phyloP scores from a whole-genome alignment of 2,113 vertebrate species.

The Gracilinanus agilis region DNA sequence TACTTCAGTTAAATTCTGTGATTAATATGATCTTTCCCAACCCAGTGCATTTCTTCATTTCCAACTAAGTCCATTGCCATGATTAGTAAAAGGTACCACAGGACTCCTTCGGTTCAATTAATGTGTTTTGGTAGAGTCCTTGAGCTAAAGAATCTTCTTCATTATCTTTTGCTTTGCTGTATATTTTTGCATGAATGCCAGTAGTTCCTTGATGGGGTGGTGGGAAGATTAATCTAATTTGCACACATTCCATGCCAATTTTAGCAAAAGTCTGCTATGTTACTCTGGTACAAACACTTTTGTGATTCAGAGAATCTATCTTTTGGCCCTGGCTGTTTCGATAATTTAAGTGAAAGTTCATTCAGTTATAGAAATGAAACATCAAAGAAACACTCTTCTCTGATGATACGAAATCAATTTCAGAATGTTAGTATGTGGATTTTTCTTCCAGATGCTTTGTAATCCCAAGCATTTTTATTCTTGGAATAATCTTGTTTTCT shows the following conservation, averaged over 20 bases:
- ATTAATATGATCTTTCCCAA: neutral
- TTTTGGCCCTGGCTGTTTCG: neutral
- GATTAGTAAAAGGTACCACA: neutral
- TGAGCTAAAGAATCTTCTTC: neutral
- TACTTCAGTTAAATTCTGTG: neutral
- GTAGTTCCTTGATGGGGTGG: neutral
- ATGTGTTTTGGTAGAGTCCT: neutral
- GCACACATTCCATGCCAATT: neutral
- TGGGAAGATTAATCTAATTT: neutral
- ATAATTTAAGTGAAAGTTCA: neutral
- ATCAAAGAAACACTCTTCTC: neutral
- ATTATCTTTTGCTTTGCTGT: neutral
- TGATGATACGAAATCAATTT: neutral
- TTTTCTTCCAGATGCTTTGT: neutral
- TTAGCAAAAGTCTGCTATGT: neutral
- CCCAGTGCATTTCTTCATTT: neutral
- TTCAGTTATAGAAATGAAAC: neutral
- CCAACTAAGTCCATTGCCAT: neutral
- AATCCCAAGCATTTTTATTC: neutral
- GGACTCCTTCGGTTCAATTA: neutral
- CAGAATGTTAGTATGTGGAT: neutral
- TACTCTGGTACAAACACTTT: neutral
- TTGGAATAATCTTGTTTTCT: neutral
- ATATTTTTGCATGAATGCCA: neutral
- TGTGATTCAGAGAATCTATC: neutral